Evolutionary conservation across 2,888 invertebrate genomes (phyloP), one percentile per base, ranked within the genome.

Genomic region (Carcina quercana): DNA sequence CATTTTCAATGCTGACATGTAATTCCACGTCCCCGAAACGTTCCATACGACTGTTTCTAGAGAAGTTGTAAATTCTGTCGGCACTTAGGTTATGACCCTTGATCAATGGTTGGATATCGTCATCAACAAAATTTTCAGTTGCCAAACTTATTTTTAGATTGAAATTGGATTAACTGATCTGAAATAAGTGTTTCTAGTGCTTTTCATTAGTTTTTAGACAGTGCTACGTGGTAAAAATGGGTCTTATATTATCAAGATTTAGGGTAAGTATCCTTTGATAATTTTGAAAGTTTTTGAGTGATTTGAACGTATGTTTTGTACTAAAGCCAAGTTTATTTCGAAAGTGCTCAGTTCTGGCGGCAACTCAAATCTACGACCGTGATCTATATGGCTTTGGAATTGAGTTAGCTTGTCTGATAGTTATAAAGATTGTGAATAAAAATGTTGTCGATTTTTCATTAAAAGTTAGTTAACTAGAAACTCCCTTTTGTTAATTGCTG

Each of bases 241-340:
- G 90, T 45, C 72, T 87, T 37, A 84, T 90, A 47, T 75, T 89
- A 67, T 88, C 88, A 42, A 89, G 88, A 82, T 88, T 90, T 78
- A 86, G 89, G 67, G 90, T 90, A 74, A 87, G 88, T 86, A 60
- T 56, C n/a, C n/a, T n/a, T n/a, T n/a, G n/a, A n/a, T n/a, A n/a
- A n/a, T 52, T 41, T 32, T 35, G 24, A 25, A 24, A 43, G 42
- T 17, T 17, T 26, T 26, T 24, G 15, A 20, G 2, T 22, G 15
- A 25, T 13, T 13, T 10, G 13, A 19, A 6, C 2, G 5, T 12
- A 10, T 17, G 24, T 32, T 15, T 27, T 31, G 31, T 26, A 13
- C 14, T 12, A 13, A 40, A 66, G 78, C 79, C 75, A 78, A 76
- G 61, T 61, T 63, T 74, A 76, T 75, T 76, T 72, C 57, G 43